Evolutionary conservation across 2,797 vertebrate species (phyloP).

Genomic region (Argyrosomus regius): DNA sequence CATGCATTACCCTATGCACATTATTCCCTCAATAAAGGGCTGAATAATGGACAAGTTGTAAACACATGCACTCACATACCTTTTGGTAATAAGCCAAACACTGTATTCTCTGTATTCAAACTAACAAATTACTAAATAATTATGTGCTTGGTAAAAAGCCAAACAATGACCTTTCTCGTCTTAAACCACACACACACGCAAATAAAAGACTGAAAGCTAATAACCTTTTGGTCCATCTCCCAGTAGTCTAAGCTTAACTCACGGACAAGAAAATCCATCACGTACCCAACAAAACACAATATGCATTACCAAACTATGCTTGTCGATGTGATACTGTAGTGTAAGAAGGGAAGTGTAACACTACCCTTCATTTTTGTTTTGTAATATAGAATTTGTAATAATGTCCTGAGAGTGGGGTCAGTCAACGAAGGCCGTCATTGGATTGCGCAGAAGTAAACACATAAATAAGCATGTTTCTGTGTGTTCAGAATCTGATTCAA

Average conservation of each 20-base stretch:
- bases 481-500: too few species aligned
- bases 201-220: slow-evolving; percentile 8
- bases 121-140: slow-evolving; percentile 41
- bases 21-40: slow-evolving; percentile 38
- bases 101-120: slow-evolving; percentile 27
- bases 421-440: not conserved
- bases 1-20: slow-evolving; percentile 1
- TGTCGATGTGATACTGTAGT: not conserved
- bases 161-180: slow-evolving; percentile 21
- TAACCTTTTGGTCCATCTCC: slow-evolving; percentile 8
- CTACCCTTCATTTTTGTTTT: not conserved
- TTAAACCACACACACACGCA: slow-evolving; percentile 3
- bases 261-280: not conserved
- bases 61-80: slow-evolving; percentile 4
- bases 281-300: not conserved
- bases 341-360: too few species aligned
- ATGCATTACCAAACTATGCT: not conserved
- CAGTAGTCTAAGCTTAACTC: not conserved
- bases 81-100: slow-evolving; percentile 31
- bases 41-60: slow-evolving; percentile 35
- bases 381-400: not conserved
- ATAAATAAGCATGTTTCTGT: too few species aligned
- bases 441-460: not conserved
- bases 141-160: slow-evolving; percentile 34
- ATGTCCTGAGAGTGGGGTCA: not conserved